Evolutionary conservation across 2,113 vertebrate genomes (phyloP), one percentile per base, ranked within the genome.

Genomic region (Parotia lawesii): DNA sequence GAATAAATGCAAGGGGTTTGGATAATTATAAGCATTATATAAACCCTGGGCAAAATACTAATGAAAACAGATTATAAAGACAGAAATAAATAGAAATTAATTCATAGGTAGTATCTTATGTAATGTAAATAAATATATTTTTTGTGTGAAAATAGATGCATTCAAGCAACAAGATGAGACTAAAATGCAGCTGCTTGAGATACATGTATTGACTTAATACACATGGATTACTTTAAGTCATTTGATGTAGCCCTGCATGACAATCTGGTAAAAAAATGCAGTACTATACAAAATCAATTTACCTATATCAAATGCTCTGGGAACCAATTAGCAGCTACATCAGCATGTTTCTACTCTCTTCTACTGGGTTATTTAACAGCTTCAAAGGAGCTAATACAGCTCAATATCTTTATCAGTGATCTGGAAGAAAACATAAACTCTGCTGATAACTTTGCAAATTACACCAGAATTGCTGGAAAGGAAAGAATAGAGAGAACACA

Each of bases 371-470:
- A 61, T 85, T 94, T 91, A 85, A 90, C 12, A 4, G 82, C 87
- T 93, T 94, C 90, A 90, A 71, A 93, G 72, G n/a, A 89, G 51
- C 35, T 40, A 76, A 62, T 1, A 10, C 47, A 73, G 76, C 58
- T 95, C 80, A 78, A 72, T 48, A 57, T 92, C 82, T 90, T 86
- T 90, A 95, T 92, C 79, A 90, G 86, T 84, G 83, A 96, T 80
- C 76, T 93, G 90, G 76, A 93, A 95, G 77, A 90, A 95, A 94
- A 93, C 31, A 51, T 57, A 71, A 92, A 74, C 57, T 67, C 72
- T 64, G 38, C 86, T 89, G 60, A 29, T 77, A 92, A 77, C 56
- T 86, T 74, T 19, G 25, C 47, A 92, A 82, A 85, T 89, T 74
- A 73, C 58, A 85, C 56, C 72, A 85, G 89, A 86, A 93, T 56